phyloP scores from a whole-genome alignment of 2,888 invertebrate genomes.

The Saturnia japonica region DNA sequence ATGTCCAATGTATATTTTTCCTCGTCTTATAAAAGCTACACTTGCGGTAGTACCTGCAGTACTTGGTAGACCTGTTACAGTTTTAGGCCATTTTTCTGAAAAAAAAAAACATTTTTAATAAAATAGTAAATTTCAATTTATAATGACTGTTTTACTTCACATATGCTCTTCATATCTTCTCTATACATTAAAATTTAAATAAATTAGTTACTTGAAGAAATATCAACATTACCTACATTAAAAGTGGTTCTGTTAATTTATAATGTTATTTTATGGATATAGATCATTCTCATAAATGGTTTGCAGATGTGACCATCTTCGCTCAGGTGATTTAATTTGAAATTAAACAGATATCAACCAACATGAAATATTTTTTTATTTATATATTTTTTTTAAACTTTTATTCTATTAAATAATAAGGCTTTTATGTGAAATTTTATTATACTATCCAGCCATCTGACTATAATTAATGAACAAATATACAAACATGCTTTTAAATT shows the following conservation, averaged over 20 bases:
- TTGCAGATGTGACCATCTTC: too few relatives aligned
- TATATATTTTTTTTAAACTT: too few relatives aligned
- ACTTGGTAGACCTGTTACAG: constrained; percentile 96
- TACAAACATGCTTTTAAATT: not conserved
- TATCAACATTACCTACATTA: too few relatives aligned
- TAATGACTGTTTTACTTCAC: too few relatives aligned
- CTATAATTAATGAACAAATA: not conserved
- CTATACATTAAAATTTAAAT: not conserved
- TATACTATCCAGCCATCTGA: not conserved
- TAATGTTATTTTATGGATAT: too few relatives aligned
- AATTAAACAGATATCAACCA: too few relatives aligned
- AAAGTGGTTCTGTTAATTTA: too few relatives aligned
- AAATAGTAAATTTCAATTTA: not conserved
- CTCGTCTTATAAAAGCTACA: constrained; percentile 95
- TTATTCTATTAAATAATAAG: not conserved
- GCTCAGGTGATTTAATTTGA: too few relatives aligned
- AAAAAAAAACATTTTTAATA: constrained; percentile 35
- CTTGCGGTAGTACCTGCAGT: constrained; percentile 99
- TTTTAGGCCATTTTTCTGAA: constrained; percentile 97
- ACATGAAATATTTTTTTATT: too few relatives aligned
- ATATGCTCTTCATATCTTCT: not conserved
- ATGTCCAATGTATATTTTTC: constrained; percentile 98
- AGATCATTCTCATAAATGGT: too few relatives aligned
- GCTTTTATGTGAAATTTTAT: not conserved
- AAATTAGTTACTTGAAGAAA: too few relatives aligned